Evolutionary conservation across 1,140 invertebrate genomes (phyloP).

Genomic region (Atta cephalotes): DNA sequence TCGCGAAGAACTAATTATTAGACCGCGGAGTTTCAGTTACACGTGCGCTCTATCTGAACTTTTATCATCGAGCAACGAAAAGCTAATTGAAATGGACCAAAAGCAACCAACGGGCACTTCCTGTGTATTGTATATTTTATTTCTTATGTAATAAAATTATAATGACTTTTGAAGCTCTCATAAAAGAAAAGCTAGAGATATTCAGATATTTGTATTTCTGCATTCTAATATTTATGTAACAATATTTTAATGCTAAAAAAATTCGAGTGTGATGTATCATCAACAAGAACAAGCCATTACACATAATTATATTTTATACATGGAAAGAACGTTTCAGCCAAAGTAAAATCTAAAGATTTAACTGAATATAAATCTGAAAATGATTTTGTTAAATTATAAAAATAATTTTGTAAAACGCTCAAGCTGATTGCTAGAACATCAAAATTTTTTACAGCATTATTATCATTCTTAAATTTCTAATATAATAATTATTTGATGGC

Average conservation of each 20-base stretch:
- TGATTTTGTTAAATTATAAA: too few species aligned
- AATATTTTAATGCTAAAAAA: neutral
- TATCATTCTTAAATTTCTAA: too few species aligned
- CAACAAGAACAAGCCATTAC: neutral
- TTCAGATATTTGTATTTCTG: neutral
- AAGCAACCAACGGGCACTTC: neutral
- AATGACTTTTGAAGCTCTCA: neutral
- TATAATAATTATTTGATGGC: too few species aligned
- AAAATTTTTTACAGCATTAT: too few species aligned
- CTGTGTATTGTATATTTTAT: conserved; percentile 7
- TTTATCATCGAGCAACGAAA: conserved; percentile 51
- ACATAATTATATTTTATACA: neutral
- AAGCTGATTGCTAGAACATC: too few species aligned
- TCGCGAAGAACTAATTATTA: conserved; percentile 69
- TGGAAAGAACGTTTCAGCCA: too few species aligned
- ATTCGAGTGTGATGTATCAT: neutral
- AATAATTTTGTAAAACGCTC: too few species aligned
- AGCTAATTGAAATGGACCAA: conserved; percentile 48
- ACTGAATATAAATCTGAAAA: too few species aligned
- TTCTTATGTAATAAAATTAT: neutral
- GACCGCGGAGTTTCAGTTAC: conserved; percentile 66
- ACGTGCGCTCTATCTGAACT: conserved; percentile 58
- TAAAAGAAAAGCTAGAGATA: neutral
- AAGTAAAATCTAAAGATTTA: too few species aligned
- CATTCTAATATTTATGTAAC: neutral